Evolutionary conservation across 2,797 vertebrate species (phyloP).

Genomic region (Aratinga solstitialis): DNA sequence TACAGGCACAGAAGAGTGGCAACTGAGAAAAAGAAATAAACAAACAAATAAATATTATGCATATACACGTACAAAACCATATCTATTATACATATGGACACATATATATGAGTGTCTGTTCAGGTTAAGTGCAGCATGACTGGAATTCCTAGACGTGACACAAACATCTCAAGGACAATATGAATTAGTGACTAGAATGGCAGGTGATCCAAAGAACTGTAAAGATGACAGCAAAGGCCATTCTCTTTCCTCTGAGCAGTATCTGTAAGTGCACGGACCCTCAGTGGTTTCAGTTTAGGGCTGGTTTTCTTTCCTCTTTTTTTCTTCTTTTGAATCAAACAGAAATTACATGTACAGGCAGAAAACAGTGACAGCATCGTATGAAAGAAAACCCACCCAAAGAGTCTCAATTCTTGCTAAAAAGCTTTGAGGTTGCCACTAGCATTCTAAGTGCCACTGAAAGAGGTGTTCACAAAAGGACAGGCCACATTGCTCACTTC

Average conservation of each 20-base stretch:
- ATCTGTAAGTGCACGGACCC: not conserved
- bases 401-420: not conserved
- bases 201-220: not conserved
- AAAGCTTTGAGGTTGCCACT: not conserved
- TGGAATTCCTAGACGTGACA: not conserved
- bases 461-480: not conserved
- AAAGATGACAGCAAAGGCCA: not conserved
- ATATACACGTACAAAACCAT: not conserved
- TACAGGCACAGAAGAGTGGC: not conserved
- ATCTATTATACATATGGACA: not conserved
- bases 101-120: not conserved
- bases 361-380: not conserved
- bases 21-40: not conserved
- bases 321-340: not conserved
- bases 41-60: rapidly evolving
- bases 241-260: not conserved
- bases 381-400: not conserved
- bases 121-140: not conserved
- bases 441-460: not conserved
- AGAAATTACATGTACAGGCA: not conserved
- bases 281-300: not conserved
- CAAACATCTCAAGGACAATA: not conserved
- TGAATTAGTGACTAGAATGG: not conserved
- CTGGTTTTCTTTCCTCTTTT: not conserved
- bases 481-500: not conserved